Percentiles rank a stretch among this genome's conserved stretches.
Conservation (phyloP, 2,888 invertebrate genomes). For the Chouioia cunea region DNA sequence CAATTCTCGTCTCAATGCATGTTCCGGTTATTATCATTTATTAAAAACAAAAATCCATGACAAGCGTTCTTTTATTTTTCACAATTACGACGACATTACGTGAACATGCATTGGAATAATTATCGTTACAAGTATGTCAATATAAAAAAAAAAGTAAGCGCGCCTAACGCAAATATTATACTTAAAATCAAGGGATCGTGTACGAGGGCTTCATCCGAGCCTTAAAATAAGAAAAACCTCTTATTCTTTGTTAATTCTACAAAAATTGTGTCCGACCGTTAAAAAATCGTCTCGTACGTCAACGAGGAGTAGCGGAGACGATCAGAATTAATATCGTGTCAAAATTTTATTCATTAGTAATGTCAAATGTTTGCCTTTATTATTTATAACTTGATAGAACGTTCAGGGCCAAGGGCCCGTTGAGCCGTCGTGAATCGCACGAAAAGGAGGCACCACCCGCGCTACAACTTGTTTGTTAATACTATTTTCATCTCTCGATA, state of each 20-base stretch:
- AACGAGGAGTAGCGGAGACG: slow-evolving; percentile 42
- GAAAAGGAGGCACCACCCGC: slow-evolving; percentile 27
- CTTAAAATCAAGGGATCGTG: slow-evolving; percentile 37
- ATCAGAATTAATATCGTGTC: slow-evolving; percentile 7
- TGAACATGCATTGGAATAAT: slow-evolving; percentile 20
- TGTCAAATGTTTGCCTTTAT: slow-evolving; percentile 32
- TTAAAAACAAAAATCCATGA: no score
- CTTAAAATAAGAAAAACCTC: not conserved
- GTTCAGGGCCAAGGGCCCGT: slow-evolving; percentile 29
- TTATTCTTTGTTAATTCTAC: slow-evolving; percentile 3
- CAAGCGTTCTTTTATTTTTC: no score
- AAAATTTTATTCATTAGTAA: slow-evolving; percentile 8
- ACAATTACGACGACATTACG: slow-evolving; percentile 3
- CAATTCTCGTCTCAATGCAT: slow-evolving; percentile 10
- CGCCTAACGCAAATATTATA: slow-evolving; percentile 1
- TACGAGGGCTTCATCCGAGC: slow-evolving; percentile 34
- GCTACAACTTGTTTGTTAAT: no score
- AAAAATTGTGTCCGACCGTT: slow-evolving; percentile 35
- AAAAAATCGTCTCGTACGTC: slow-evolving; percentile 34
- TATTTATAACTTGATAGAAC: slow-evolving; percentile 26
- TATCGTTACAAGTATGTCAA: slow-evolving; percentile 19
- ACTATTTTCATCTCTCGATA: no score
- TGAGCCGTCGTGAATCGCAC: slow-evolving; percentile 1
- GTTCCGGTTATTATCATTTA: not conserved
- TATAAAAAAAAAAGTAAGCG: slow-evolving; percentile 19